A percentile compares a stretch with the other conserved stretches of the same genome.
Conservation (phyloP, 2,113 vertebrate species). For the Antidorcas marsupialis region DNA sequence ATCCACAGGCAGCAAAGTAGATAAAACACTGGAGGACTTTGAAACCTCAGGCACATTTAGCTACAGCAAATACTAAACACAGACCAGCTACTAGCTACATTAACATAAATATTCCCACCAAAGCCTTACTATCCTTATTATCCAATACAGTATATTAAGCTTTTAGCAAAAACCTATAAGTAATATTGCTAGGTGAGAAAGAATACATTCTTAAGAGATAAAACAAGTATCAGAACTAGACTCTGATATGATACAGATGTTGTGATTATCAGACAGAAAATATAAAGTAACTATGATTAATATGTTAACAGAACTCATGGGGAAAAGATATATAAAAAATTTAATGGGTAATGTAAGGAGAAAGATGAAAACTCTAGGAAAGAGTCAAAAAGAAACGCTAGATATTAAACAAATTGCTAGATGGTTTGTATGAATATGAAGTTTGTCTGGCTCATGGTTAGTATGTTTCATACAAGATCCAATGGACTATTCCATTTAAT, state of each 20-base stretch:
- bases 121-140: neutral
- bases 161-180: neutral
- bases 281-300: neutral
- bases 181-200: neutral
- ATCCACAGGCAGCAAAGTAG: neutral
- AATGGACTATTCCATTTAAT: neutral
- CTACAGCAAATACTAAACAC: neutral
- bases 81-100: neutral
- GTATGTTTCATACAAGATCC: neutral
- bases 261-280: neutral
- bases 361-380: neutral
- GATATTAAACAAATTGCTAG: neutral
- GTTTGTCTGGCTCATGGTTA: neutral
- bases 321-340: neutral
- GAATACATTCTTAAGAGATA: neutral
- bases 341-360: neutral
- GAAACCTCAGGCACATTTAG: neutral
- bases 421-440: neutral
- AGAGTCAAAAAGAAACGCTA: neutral
- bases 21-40: neutral
- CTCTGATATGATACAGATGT: neutral
- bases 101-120: neutral
- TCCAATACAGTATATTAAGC: neutral
- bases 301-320: neutral
- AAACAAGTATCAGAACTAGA: neutral